Evolutionary conservation across 1,140 invertebrate species (phyloP).

Genomic region (Hyles vespertilio): DNA sequence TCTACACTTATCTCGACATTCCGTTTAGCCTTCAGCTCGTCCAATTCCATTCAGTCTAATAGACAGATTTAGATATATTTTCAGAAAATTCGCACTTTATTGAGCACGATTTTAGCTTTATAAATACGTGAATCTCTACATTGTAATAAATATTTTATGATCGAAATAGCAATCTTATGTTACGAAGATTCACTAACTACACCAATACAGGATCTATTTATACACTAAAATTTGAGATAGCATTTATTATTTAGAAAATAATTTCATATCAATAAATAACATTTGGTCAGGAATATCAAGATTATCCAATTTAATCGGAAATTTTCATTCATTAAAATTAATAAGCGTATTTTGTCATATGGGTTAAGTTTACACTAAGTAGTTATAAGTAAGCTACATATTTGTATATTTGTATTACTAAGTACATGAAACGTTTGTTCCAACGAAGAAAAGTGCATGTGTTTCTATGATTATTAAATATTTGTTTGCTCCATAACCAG

Average conservation of each 20-base stretch:
- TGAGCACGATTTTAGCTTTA: constrained; percentile 20
- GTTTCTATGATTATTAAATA: constrained; percentile 34
- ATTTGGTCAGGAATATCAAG: constrained; percentile 71
- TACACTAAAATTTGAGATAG: constrained; percentile 43
- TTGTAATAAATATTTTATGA: constrained; percentile 1
- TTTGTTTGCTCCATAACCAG: constrained; percentile 61
- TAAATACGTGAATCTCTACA: constrained; percentile 10
- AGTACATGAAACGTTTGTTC: constrained; percentile 19
- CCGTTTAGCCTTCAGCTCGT: constrained; percentile 17
- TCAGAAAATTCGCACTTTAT: constrained; percentile 11
- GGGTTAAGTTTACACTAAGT: constrained; percentile 43
- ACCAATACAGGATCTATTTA: constrained; percentile 31
- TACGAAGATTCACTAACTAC: not conserved
- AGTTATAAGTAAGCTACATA: constrained; percentile 33
- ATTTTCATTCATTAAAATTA: constrained; percentile 74
- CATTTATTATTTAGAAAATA: constrained; percentile 43
- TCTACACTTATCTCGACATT: constrained; percentile 1
- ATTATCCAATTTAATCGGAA: constrained; percentile 69
- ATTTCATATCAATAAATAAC: constrained; percentile 54
- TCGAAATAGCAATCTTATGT: constrained; percentile 1
- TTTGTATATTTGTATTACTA: constrained; percentile 27
- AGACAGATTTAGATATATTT: constrained; percentile 19
- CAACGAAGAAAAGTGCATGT: constrained; percentile 38
- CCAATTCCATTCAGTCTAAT: constrained; percentile 27
- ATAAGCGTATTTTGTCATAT: constrained; percentile 73